Base-by-base conservation (phyloP, 2,797 vertebrate species). In the Clarias pachynema region DNA sequence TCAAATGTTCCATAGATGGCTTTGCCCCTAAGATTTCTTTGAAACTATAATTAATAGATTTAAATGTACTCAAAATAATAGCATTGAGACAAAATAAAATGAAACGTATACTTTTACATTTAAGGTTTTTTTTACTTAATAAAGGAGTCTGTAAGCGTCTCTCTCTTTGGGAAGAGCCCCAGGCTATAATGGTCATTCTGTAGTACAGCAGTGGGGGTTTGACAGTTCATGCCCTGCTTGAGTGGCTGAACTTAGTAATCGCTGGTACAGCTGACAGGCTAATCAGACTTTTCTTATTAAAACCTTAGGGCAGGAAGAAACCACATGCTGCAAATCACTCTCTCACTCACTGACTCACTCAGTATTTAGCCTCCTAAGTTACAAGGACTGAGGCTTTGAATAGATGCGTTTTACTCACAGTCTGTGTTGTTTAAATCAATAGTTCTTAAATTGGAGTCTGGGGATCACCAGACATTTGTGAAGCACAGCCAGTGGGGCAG, bases 261-360 rank as follows among this genome's bases (percentile, higher is more conserved):
- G 79, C 75, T 87, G 75, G 82, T 85, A 63, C 79, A 86, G 87
- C 78, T 91, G 89, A 90, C 85, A 84, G 88, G 60, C 75, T 86
- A 86, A 89, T 91, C 87, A 87, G 81, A 68, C 69, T 88, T 72
- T 89, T 91, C 90, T 90, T 91, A 92, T 91, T 78, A 91, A 91
- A 91, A 88, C 82, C 86, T 84, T 85, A 37, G 69, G 78, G 78
- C 68, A 81, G 87, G 79, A 86, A 83, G 85, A 81, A 75, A 37
- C 56, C 37, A 59, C 82, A 63, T 56, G 63, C 69, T 49, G 77
- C 26, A 40, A 37, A n/a, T 66, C 37, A 29, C 68, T 70, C 53
- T 40, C 59, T 74, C 53, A 56, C 59, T 69, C 9, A 66, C 9
- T 63, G 7, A 63, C 60, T 63, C 24, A 63, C 24, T 63, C 60